Evolutionary conservation across 2,113 vertebrate species (phyloP), one percentile per base, ranked within the genome.

Genomic region (Phoenicopterus ruber): DNA sequence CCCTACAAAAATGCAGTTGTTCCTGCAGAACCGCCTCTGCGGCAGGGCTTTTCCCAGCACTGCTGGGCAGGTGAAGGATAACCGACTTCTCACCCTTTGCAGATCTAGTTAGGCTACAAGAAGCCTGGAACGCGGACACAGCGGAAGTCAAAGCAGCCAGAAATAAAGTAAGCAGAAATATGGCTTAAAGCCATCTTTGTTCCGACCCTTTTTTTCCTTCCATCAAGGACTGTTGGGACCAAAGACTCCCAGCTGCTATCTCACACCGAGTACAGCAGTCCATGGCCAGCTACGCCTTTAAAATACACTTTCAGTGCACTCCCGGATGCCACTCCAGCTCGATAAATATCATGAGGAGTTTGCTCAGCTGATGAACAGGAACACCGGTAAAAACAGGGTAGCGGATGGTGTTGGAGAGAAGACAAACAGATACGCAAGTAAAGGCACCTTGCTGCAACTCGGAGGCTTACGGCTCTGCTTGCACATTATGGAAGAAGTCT

Each of bases 1-100:
- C 85, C 88, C 90, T 9, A 40, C 62, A 94, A 66, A 73, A 96
- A 96, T 94, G 94, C 63, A 55, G 93, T 0, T 36, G 31, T 24
- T 91, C 94, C 90, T 91, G 96, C 13, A 73, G 57, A 82, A 28
- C 94, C 7, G 58, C 92, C 67, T 63, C 49, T 14, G 1, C 8
- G 29, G 77, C 26, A 31, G 9, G 34, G 94, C 81, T 82, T 17
- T 28, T 47, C 86, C 52, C 52, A 58, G 86, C 59, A 7, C 49
- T 34, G 78, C 65, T 18, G 61, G 47, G 49, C 63, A 86, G 66
- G 52, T 12, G 31, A 67, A 32, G 52, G 42, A 73, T 6, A 58
- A 81, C 7, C 2, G 7, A 14, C 82, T 77, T 16, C n/a, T 49
- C 46, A 8, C 18, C 44, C 57, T 47, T 26, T 3, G 50, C 32